Percentiles rank a stretch among this genome's conserved stretches.
phyloP scores from a whole-genome alignment of 2,888 invertebrate genomes.

The Stenoptilia bipunctidactyla region DNA sequence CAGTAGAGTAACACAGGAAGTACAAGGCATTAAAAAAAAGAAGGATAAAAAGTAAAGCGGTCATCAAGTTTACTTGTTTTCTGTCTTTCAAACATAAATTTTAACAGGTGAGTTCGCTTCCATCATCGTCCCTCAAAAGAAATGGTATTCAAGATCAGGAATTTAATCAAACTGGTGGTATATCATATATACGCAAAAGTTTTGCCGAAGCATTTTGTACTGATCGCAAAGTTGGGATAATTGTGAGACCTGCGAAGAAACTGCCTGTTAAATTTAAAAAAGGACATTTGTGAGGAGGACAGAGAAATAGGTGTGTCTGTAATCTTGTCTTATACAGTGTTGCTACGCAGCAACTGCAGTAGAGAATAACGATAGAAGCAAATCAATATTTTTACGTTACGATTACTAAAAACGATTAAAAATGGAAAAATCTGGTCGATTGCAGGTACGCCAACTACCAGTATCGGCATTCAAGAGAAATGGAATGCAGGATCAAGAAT shows the following conservation, averaged over 20 bases:
- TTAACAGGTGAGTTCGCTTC: slow-evolving; percentile 45
- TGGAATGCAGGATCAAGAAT: slow-evolving; percentile 60
- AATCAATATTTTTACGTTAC: background rate
- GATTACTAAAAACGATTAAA: background rate
- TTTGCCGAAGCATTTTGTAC: slow-evolving; percentile 39
- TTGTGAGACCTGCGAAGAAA: slow-evolving; percentile 49
- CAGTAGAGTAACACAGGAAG: slow-evolving; percentile 43
- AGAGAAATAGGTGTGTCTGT: background rate
- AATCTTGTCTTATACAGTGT: no score
- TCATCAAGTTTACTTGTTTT: background rate
- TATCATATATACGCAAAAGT: slow-evolving; percentile 48
- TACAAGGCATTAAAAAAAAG: slow-evolving; percentile 33
- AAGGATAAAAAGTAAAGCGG: slow-evolving; percentile 27
- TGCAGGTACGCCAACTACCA: slow-evolving; percentile 54
- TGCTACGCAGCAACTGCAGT: no score
- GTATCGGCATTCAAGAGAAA: slow-evolving; percentile 59
- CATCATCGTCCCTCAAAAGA: slow-evolving; percentile 50
- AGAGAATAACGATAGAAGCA: no score
- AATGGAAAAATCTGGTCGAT: slow-evolving; percentile 32
- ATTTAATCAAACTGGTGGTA: slow-evolving; percentile 43
- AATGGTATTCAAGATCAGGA: slow-evolving; percentile 58
- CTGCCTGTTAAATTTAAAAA: slow-evolving; percentile 24
- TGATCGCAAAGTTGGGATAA: slow-evolving; percentile 32
- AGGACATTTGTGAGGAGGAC: background rate
- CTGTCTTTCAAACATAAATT: slow-evolving; percentile 12